phyloP scores from a whole-genome alignment of 2,888 invertebrate genomes.

The Parochlus steinenii region DNA sequence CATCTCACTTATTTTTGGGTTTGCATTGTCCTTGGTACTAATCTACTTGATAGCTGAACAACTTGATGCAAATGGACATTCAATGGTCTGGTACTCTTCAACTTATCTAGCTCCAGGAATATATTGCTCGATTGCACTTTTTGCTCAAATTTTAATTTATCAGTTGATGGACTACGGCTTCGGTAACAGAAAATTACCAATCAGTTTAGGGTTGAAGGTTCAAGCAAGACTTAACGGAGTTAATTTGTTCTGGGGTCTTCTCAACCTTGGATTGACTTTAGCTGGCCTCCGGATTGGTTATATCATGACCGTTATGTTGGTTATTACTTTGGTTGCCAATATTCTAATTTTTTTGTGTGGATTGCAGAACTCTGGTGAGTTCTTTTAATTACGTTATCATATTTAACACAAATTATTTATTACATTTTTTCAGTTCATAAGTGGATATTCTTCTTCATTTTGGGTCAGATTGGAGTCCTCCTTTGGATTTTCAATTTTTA shows the following conservation, averaged over 20 bases:
- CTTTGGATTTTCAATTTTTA: conserved; percentile 22
- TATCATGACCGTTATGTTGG: conserved; percentile 19
- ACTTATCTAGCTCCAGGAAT: conserved; percentile 4
- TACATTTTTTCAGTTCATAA: conserved; percentile 17
- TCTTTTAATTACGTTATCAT: background rate
- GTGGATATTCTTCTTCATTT: conserved; percentile 22
- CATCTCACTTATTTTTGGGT: conserved; percentile 18
- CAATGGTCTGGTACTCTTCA: conserved; percentile 21
- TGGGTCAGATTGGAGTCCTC: conserved; percentile 20
- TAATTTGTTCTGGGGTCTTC: conserved; percentile 20
- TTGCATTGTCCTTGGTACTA: conserved; percentile 7
- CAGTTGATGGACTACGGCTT: background rate
- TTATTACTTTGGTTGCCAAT: conserved; percentile 19
- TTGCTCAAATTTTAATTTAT: background rate
- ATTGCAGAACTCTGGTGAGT: conserved; percentile 21
- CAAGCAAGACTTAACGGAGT: conserved; percentile 22
- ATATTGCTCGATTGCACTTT: conserved; percentile 5
- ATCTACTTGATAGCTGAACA: conserved; percentile 20
- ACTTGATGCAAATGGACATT: conserved; percentile 19
- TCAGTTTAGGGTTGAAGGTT: conserved; percentile 21
- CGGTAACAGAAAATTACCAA: conserved; percentile 17
- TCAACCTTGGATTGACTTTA: conserved; percentile 20
- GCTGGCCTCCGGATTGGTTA: conserved; percentile 21
- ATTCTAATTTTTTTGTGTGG: conserved; percentile 17
- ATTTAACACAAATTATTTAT: conserved; percentile 4